phyloP scores from a whole-genome alignment of 2,113 vertebrate genomes.

The Callocephalon fimbriatum region DNA sequence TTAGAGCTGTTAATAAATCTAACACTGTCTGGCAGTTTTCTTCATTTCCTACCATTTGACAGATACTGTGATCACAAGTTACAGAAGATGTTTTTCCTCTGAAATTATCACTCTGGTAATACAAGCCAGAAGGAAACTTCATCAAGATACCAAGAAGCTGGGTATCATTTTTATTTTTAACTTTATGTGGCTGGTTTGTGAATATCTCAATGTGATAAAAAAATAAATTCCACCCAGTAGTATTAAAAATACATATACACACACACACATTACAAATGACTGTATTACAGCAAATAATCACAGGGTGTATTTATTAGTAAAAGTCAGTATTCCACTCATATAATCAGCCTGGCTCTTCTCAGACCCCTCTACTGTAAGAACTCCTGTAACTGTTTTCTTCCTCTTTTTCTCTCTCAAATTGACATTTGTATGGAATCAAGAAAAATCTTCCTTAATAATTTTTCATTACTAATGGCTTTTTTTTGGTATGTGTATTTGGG shows the following conservation, averaged over 20 bases:
- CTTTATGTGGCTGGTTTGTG: constrained; percentile 13
- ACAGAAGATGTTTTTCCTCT: constrained; percentile 74
- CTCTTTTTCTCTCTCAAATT: constrained; percentile 45
- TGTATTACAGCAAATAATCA: constrained; percentile 58
- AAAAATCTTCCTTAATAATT: constrained; percentile 76
- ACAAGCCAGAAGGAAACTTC: constrained; percentile 75
- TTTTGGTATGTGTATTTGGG: constrained; percentile 69
- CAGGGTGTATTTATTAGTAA: constrained; percentile 9
- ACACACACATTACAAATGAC: background rate
- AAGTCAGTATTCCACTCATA: background rate
- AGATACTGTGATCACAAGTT: constrained; percentile 77
- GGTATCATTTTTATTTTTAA: constrained; percentile 61
- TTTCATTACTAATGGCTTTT: constrained; percentile 80
- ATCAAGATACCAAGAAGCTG: constrained; percentile 70
- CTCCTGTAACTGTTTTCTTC: constrained; percentile 36
- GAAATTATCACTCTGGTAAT: constrained; percentile 77
- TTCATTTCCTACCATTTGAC: constrained; percentile 79
- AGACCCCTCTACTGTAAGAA: constrained; percentile 11
- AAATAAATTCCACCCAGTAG: constrained; percentile 3
- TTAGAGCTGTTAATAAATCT: constrained; percentile 78
- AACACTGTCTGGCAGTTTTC: constrained; percentile 81
- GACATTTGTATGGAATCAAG: constrained; percentile 74
- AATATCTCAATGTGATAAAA: constrained; percentile 32
- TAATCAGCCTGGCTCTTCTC: background rate
- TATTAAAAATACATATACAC: constrained; percentile 50